Base-by-base conservation (phyloP, 2,113 vertebrate species). In the Urocynchramus pylzowi region DNA sequence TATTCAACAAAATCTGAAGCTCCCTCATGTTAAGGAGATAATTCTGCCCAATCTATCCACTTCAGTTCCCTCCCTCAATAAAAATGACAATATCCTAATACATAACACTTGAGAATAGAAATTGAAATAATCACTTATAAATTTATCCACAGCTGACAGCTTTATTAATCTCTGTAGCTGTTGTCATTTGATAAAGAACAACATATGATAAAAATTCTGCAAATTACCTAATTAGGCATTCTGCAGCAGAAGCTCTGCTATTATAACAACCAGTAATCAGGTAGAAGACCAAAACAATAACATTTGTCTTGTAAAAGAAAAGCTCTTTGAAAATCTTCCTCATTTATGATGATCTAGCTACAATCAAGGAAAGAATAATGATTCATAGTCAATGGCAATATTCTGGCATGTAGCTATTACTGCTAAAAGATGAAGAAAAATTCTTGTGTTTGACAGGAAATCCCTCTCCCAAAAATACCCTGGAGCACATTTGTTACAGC, bases 121-220 rank as follows among this genome's bases (percentile, higher is more conserved):
- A 90, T 63, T 79, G 68, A 97, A 97, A 96, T 92, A 91, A 96
- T 97, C 78, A 83, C 73, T 92, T 96, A 90, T 60, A 35, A 97
- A 97, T 98, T 96, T 97, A 97, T 94, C 69, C 63, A 61, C 54
- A 91, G 79, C 68, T 97, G 96, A 97, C 94, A 95, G 96, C 91
- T 97, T 98, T 97, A 97, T 97, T 98, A 97, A 97, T 87, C 87
- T 97, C 95, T 84, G 54, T 84, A 94, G 93, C 97, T 97, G 97
- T 93, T 95, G 90, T 95, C 75, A 94, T 89, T 97, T 97, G 98
- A 98, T 98, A 98, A 98, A 95, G 86, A 97, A 95, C 86, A 96
- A 90, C 78, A 82, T 69, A 87, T 42, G 80, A 96, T 96, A 97
- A 97, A 98, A 97, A 54, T 91, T 85, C 69, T 42, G 45, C 94